phyloP scores from a whole-genome alignment of 2,888 invertebrate genomes.

The Sminthurides aquaticus region DNA sequence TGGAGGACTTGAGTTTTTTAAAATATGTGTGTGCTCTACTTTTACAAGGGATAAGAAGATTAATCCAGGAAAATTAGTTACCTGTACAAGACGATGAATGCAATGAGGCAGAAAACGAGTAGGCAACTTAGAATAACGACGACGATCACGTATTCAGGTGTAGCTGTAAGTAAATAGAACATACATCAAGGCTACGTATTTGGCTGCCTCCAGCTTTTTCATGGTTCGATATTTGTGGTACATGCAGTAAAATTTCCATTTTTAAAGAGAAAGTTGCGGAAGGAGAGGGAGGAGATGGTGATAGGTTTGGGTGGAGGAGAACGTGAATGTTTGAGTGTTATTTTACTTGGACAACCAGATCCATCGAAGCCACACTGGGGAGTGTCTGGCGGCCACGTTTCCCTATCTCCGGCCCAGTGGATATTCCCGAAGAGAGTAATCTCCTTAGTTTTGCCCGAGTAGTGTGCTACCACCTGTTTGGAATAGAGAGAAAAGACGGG shows the following conservation, averaged over 20 bases:
- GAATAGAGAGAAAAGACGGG: conserved; percentile 2
- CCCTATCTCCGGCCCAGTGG: conserved; percentile 75
- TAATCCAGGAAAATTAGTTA: no score
- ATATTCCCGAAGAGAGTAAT: conserved; percentile 67
- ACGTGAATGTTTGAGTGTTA: not conserved
- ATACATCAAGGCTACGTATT: not conserved
- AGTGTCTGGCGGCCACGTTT: conserved; percentile 72
- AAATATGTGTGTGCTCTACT: no score
- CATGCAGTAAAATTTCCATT: no score
- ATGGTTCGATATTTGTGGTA: no score
- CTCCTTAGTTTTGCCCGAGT: conserved; percentile 69
- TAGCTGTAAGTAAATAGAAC: conserved; percentile 51
- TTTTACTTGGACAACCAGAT: conserved; percentile 64
- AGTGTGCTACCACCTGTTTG: conserved; percentile 79
- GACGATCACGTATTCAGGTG: conserved; percentile 77
- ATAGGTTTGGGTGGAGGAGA: not conserved
- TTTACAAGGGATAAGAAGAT: no score
- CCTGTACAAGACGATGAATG: conserved; percentile 73
- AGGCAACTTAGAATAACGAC: conserved; percentile 74
- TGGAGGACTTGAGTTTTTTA: no score
- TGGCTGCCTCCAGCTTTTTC: no score
- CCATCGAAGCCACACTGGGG: conserved; percentile 90
- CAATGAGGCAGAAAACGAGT: conserved; percentile 60
- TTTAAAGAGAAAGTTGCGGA: no score
- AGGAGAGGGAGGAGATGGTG: no score